phyloP scores from a whole-genome alignment of 2,888 invertebrate species.

The Unio delphinus region DNA sequence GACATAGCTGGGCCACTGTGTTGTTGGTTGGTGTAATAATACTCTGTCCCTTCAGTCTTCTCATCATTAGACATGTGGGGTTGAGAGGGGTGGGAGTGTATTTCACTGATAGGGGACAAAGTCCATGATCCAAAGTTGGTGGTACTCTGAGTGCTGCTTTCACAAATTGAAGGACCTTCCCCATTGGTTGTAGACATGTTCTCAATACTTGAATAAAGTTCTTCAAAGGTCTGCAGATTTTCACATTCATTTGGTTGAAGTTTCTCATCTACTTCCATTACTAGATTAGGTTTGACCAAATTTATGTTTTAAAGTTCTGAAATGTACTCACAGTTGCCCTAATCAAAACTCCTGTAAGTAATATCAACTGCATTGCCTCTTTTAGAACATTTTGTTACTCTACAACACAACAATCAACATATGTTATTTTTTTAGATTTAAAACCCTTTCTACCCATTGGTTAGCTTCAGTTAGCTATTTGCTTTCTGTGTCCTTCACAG shows the following conservation, averaged over 20 bases:
- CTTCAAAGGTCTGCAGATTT: slow-evolving; percentile 19
- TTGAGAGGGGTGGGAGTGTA: slow-evolving; percentile 1
- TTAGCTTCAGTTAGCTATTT: too few relatives aligned
- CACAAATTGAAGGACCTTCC: neutral
- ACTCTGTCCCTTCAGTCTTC: slow-evolving; percentile 10
- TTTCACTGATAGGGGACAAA: slow-evolving; percentile 35
- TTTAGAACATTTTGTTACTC: too few relatives aligned
- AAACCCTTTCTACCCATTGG: too few relatives aligned
- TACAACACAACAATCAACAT: too few relatives aligned
- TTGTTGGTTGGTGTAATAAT: slow-evolving; percentile 19
- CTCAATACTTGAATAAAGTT: slow-evolving; percentile 21
- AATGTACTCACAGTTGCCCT: slow-evolving; percentile 16
- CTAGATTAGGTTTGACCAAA: too few relatives aligned
- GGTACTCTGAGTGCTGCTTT: slow-evolving; percentile 17
- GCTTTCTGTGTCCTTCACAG: too few relatives aligned
- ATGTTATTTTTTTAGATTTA: too few relatives aligned
- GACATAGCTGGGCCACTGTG: slow-evolving; percentile 30
- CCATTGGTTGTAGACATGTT: slow-evolving; percentile 10
- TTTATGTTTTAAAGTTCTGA: slow-evolving; percentile 12
- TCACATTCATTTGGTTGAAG: neutral
- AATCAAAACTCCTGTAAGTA: neutral
- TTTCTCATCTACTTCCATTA: too few relatives aligned
- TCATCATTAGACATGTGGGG: slow-evolving; percentile 8
- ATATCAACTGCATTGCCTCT: too few relatives aligned
- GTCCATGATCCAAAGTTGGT: slow-evolving; percentile 34